Percentiles rank a stretch among this genome's conserved stretches.
These are phyloP conservation scores for Lophius americanus DNA, from an alignment of 2,797 vertebrate genomes.

Conservation along the genomic window DNA sequence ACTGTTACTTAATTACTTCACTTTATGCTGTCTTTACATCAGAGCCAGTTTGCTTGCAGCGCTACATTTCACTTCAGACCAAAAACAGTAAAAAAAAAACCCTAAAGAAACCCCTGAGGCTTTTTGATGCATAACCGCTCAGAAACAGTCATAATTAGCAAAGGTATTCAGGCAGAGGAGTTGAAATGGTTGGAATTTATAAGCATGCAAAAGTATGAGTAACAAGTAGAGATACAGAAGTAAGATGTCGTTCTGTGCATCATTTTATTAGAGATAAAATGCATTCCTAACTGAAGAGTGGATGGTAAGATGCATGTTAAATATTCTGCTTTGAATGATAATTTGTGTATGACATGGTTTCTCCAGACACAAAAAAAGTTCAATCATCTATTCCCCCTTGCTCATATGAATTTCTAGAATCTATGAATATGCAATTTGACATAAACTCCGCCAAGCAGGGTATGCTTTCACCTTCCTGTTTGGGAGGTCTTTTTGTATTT, in stretches of 20 bases:
- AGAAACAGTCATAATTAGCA: conserved; percentile 23
- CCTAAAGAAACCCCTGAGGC: conserved; percentile 32
- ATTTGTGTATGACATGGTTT: too few species aligned
- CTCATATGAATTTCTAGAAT: too few species aligned
- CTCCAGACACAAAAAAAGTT: too few species aligned
- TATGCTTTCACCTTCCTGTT: too few species aligned
- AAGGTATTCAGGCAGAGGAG: conserved; percentile 29
- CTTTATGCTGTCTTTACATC: conserved; percentile 7
- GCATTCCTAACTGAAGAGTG: not conserved
- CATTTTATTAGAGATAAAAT: conserved; percentile 2
- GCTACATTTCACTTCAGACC: conserved; percentile 10
- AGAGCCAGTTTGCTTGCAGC: conserved; percentile 28
- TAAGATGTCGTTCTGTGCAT: not conserved
- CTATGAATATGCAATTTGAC: too few species aligned
- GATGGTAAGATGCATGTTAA: too few species aligned
- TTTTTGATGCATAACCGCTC: conserved; percentile 26
- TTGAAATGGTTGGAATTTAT: not conserved
- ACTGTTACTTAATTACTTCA: conserved; percentile 34
- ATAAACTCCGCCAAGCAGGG: too few species aligned
- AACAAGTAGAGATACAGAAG: not conserved
- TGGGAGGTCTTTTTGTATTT: too few species aligned
- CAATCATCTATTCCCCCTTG: too few species aligned
- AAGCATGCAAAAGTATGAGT: not conserved
- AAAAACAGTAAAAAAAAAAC: conserved; percentile 18
- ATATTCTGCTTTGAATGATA: too few species aligned